A percentile compares a stretch with the other conserved stretches of the same genome.
These are phyloP conservation scores for Corvus hawaiiensis DNA, from an alignment of 2,113 vertebrate species.

Conservation along the genomic window DNA sequence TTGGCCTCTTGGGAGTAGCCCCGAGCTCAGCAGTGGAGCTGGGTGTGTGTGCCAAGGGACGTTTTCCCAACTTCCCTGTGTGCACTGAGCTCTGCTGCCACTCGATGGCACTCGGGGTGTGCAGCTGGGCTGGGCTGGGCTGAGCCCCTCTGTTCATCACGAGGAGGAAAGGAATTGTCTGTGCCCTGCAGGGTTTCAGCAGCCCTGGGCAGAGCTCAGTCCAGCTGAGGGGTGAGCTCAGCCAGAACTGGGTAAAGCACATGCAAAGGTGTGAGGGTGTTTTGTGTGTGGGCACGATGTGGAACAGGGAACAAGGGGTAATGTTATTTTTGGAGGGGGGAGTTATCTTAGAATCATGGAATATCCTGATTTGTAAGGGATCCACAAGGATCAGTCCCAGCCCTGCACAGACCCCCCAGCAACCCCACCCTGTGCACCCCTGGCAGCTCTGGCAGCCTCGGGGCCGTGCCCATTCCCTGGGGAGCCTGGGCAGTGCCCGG, in stretches of 20 bases:
- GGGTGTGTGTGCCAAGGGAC: neutral
- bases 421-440: neutral
- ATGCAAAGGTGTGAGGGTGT: neutral
- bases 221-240: neutral
- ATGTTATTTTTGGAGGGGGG: neutral
- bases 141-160: neutral
- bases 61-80: neutral
- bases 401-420: neutral
- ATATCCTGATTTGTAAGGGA: neutral
- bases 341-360: neutral
- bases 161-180: neutral
- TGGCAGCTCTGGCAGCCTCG: neutral
- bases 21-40: neutral
- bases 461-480: neutral
- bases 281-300: neutral
- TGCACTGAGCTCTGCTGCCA: neutral
- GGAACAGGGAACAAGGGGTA: neutral
- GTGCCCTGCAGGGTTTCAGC: neutral
- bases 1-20: neutral
- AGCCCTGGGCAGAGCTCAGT: neutral
- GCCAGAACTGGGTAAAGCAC: neutral
- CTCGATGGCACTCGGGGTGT: slow-evolving; percentile 1
- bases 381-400: neutral
- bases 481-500: neutral
- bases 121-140: neutral